Base-by-base conservation (phyloP, 2,113 vertebrate species). In the Zapus hudsonius region DNA sequence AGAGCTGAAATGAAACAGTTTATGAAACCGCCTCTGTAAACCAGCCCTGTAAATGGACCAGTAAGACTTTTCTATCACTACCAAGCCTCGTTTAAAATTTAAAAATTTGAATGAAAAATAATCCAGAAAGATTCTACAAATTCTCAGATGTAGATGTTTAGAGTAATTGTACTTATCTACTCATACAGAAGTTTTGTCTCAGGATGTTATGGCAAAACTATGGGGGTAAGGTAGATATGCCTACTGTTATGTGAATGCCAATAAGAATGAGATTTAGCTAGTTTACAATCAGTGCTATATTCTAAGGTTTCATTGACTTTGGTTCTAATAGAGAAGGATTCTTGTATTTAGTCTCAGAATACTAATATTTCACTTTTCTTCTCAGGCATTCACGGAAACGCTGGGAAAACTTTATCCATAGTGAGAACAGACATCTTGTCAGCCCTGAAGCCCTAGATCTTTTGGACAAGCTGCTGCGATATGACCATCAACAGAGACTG, bases 321-420 rank as follows among this genome's bases (percentile, higher is more conserved):
- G 59, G 61, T 52, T 63, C 67, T 69, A 29, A 33, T 59, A 69
- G 4, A 7, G 27, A 57, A 84, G 61, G n/a, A 73, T 83, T 92
- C 61, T 44, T 61, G 33, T 44, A n/a, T 57, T 90, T 66, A n/a
- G 33, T 55, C 40, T 94, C 74, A 16, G 57, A 84, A 57, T 33
- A 29, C 29, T 91, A 52, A 94, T 17, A 52, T 29, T 92, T 67
- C 40, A 2, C 92, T 89, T 82, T 69, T 88, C 90, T 96, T 89
- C 90, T 96, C 92, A 99, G 99, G 96, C 99, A 99, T 97, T 99
- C 99, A 2, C 98, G 99, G 96, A 99, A 99, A 96, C 99, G 99
- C 75, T 99, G 99, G 99, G 99, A 99, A 98, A 99, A 99, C 97
- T 99, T 99, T 97, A 99, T 99, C 96, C 99, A 99, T 97, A 99